These are phyloP conservation scores for Perca schrenkii DNA, from an alignment of 2,113 vertebrate genomes.

Conservation along the genomic window DNA sequence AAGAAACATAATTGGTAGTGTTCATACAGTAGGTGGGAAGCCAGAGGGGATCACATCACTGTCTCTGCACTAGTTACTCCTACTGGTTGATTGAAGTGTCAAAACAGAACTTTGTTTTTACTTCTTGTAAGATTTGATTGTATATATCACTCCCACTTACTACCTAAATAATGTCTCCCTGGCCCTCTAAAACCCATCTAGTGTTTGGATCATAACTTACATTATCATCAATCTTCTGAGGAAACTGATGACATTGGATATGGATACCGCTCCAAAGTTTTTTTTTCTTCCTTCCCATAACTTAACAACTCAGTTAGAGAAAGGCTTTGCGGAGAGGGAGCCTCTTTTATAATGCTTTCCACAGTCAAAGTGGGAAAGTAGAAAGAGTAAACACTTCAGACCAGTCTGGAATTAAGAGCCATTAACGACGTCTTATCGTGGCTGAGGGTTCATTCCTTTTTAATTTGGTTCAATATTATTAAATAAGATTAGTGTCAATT, in stretches of 20 bases:
- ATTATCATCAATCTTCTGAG: slow-evolving; percentile 46
- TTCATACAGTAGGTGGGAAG: not conserved
- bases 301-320: slow-evolving; percentile 16
- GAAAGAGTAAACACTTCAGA: slow-evolving; percentile 46
- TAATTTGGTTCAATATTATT: slow-evolving; percentile 5
- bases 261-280: not conserved
- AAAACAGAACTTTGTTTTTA: not conserved
- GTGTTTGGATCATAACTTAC: slow-evolving; percentile 46
- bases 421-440: not conserved
- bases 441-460: slow-evolving; percentile 7
- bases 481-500: slow-evolving; percentile 4
- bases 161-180: slow-evolving; percentile 10
- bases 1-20: not conserved
- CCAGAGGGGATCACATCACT: not conserved
- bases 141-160: slow-evolving; percentile 11
- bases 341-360: slow-evolving; percentile 10
- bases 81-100: not conserved
- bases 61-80: not conserved
- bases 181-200: slow-evolving; percentile 16
- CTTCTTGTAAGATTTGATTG: not conserved
- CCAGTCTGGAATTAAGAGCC: not conserved
- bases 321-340: slow-evolving; percentile 1
- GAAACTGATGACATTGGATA: slow-evolving; percentile 35
- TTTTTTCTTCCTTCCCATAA: not conserved
- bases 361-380: slow-evolving; percentile 36